Evolutionary conservation across 2,113 vertebrate species (phyloP), one percentile per base, ranked within the genome.

Genomic region (Seriola rivoliana): DNA sequence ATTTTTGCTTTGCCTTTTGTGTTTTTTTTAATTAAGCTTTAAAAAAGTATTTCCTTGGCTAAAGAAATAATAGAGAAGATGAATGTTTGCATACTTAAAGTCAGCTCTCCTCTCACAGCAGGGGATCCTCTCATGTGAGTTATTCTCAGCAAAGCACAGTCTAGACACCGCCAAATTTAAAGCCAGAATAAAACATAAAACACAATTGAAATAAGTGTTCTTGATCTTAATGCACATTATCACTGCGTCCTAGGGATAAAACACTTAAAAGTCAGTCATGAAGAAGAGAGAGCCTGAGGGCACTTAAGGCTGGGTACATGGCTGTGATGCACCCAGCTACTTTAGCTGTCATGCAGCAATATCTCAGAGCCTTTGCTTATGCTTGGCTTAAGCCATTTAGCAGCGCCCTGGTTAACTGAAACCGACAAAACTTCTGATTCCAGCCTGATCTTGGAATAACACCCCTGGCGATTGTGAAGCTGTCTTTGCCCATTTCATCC

Each of bases 181-280:
- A 63, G 65, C 90, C 91, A 90, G 93, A 96, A 96, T 96, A 94
- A 96, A 96, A 96, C 95, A 97, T 96, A 96, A 95, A 95, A 94
- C 93, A 89, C 94, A 92, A 95, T 94, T 92, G 94, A 95, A 94
- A 96, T 93, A 96, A 94, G 91, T 96, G 96, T 95, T 93, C 94
- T 88, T 96, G 95, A 94, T 96, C 95, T 95, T 93, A 95, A 95
- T 96, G 97, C 93, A 94, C 95, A 95, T 96, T 94, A 94, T 87
- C 77, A 93, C 95, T 91, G 94, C 96, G 96, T 96, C 96, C 96
- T 95, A 92, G 88, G 92, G 95, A 95, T 93, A 91, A 95, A 96
- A 95, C 95, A 92, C 95, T 95, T 97, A 96, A 96, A 97, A 96
- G 92, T 95, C 90, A 96, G 95, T 94, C 95, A 95, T 84, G 88